Base-by-base conservation (phyloP, 2,113 vertebrate genomes). In the Leucosticte australis region DNA sequence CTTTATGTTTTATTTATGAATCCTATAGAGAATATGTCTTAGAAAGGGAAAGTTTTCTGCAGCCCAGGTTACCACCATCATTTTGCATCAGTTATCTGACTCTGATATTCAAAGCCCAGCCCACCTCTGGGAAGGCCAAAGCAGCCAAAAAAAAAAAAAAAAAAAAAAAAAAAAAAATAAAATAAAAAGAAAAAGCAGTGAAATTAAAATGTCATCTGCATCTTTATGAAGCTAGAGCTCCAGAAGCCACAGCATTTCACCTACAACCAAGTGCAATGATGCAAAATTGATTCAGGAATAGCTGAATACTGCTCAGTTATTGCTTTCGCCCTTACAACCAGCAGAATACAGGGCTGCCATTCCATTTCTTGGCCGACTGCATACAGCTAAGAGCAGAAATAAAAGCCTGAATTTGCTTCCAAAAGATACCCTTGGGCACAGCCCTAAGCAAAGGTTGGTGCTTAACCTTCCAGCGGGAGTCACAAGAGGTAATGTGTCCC, bases 401-500 rank as follows among this genome's bases (percentile, higher is more conserved):
- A 82, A 55, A 78, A 84, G 17, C 33, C 74, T 65, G 69, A 47
- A 73, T 68, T n/a, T 82, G 26, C 49, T 79, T 78, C 78, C 6
- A 6, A 60, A 87, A 87, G 8, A 26, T 18, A 56, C 69, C 31
- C 65, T 63, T 65, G 62, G 87, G 41, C 93, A 91, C 87, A 90
- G 75, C 93, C 94, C 81, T 26, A 91, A 88, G 63, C 90, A 92
- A 97, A 96, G 90, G 91, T 91, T 97, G 87, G 74, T 63, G 27
- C 80, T 87, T 88, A 94, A 92, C 44, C 67, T 88, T 79, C 84
- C 77, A 84, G 44, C 14, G 28, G 77, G 20, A 76, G 59, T 74
- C 75, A 53, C 24, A 22, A 31, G 63, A 92, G 62, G 62, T 31
- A 76, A 86, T 41, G 18, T 55, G 74, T 35, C 42, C 78, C 74